Base-by-base conservation (phyloP, 2,888 invertebrate genomes). In the Yponomeuta cagnagella region DNA sequence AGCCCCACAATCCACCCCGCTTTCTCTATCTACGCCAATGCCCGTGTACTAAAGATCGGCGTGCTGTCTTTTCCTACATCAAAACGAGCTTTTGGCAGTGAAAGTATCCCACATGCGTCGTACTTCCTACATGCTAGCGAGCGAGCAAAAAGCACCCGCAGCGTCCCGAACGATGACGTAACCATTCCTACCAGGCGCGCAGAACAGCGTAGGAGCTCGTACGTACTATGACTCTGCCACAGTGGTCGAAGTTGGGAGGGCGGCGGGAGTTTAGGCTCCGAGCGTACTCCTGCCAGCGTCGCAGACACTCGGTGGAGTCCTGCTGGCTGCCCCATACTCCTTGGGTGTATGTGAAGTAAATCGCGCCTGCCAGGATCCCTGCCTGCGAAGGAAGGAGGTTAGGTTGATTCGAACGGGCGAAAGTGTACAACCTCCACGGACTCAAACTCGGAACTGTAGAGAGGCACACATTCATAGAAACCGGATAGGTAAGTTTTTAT, bases 311-410 rank as follows among this genome's bases (percentile, higher is more conserved):
- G n/a, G 82, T 86, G 75, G 86, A 86, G 72, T 89, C 87, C 76
- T 79, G 84, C 76, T 92, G 91, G 75, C 88, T 83, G 75, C 91
- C 91, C 92, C 92, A 92, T 74, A 92, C 84, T 77, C 92, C 92
- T 81, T 92, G 90, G 72, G 82, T 77, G 77, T 89, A 88, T 77
- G 92, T 92, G 79, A 90, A 92, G 79, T 88, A 90, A 74, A 86
- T 80, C 74, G 88, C 80, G 71, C 91, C 87, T 78, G 84, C 86
- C 76, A 91, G 85, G 85, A 91, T 79, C 66, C 87, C 89, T 88
- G 90, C 87, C 90, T 90, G 82, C 15, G 66, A 70, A 66, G 31
- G 33, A 66, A 48, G 67, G 43, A 43, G 43, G 67, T 67, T 37
- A 64, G n/a, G 23, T 64, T 64, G n/a, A 8, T 2, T 23, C 15